Conservation (phyloP, 2,113 vertebrate species). For the Solenodon paradoxus region DNA sequence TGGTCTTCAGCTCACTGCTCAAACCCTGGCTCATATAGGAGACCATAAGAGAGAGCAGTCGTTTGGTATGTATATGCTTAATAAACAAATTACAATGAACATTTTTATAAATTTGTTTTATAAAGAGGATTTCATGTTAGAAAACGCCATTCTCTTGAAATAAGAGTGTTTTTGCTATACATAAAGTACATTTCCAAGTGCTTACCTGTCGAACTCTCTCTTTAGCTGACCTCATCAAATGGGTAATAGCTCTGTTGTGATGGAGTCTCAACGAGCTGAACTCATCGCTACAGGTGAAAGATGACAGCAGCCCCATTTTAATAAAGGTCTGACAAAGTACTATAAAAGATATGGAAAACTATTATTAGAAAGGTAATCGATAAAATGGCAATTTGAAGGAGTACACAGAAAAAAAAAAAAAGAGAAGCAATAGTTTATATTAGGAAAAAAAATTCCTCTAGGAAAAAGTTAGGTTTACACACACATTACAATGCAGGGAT, state of each 20-base stretch:
- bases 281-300: slow-evolving; percentile 94
- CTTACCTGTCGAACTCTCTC: slow-evolving; percentile 82
- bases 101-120: background rate
- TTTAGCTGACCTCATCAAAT: slow-evolving; percentile 89
- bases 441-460: background rate
- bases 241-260: slow-evolving; percentile 93
- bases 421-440: background rate
- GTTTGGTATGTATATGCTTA: background rate
- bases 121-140: background rate
- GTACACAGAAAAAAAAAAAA: background rate
- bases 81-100: background rate
- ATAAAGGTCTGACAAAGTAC: slow-evolving; percentile 94
- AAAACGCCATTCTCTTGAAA: background rate
- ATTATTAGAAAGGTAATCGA: background rate
- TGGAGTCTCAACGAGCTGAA: slow-evolving; percentile 95
- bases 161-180: background rate
- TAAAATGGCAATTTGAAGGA: background rate
- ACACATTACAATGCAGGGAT: background rate
- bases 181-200: background rate
- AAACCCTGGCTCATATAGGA: background rate
- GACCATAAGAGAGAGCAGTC: background rate
- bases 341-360: slow-evolving; percentile 69
- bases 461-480: background rate
- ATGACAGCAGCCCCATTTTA: slow-evolving; percentile 92
- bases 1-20: background rate